Evolutionary conservation across 1,140 invertebrate genomes (phyloP).

Genomic region (Plutomurus gul): DNA sequence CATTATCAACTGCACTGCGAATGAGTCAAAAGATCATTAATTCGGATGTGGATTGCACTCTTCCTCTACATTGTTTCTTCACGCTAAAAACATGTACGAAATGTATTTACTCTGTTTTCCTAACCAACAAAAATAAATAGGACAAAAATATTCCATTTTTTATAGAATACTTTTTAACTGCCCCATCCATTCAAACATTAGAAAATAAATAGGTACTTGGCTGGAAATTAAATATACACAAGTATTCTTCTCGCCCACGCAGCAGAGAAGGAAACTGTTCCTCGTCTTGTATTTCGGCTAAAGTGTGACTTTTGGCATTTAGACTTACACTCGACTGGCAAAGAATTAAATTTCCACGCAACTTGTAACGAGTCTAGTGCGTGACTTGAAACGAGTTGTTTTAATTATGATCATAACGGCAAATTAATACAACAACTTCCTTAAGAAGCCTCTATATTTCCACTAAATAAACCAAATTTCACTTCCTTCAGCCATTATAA

Average conservation of each 20-base stretch:
- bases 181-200: too few relatives aligned
- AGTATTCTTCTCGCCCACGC: neutral
- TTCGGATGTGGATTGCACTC: constrained; percentile 35
- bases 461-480: constrained; percentile 17
- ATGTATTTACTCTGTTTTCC: too few relatives aligned
- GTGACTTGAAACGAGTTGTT: constrained; percentile 17
- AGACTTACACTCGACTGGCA: neutral
- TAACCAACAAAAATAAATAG: neutral
- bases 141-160: neutral
- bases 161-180: neutral
- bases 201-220: too few relatives aligned
- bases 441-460: constrained; percentile 14
- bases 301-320: constrained; percentile 15
- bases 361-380: neutral
- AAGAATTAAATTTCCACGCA: neutral
- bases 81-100: too few relatives aligned
- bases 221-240: neutral
- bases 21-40: constrained; percentile 38
- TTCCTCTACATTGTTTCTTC: neutral
- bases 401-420: constrained; percentile 27
- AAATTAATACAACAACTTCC: constrained; percentile 30
- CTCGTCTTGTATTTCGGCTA: neutral
- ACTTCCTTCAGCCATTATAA: constrained; percentile 17
- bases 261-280: neutral
- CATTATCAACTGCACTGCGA: constrained; percentile 39